phyloP scores from a whole-genome alignment of 1,140 invertebrate species.

The Ridgeia piscesae region DNA sequence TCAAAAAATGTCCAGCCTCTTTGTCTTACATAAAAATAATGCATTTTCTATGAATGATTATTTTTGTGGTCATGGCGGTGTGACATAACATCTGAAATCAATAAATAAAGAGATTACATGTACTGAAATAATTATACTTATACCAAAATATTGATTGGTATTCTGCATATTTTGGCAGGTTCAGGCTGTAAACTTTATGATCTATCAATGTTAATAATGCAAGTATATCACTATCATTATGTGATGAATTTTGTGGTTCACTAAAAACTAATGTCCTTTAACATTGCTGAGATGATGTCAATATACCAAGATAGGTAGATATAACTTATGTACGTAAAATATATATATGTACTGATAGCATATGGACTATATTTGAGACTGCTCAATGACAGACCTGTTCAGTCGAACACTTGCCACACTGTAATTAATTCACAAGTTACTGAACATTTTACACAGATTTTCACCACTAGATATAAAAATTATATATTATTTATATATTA shows the following conservation, averaged over 20 bases:
- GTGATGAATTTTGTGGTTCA: no score
- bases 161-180: not conserved
- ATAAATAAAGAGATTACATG: not conserved
- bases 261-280: not conserved
- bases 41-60: not conserved
- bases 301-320: no score
- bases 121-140: not conserved
- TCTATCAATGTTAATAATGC: not conserved
- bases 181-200: not conserved
- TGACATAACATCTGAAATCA: not conserved
- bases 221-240: not conserved
- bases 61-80: not conserved
- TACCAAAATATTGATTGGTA: not conserved
- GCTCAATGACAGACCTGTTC: no score
- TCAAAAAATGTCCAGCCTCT: no score
- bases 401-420: no score
- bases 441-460: no score
- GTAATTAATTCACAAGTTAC: no score
- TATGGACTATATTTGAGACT: no score
- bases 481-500: no score
- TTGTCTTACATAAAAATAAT: not conserved
- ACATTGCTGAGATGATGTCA: not conserved
- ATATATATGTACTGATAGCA: no score
- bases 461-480: no score
- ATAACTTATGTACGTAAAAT: no score